Percentiles rank a stretch among this genome's conserved stretches.
Evolutionary conservation across 2,888 invertebrate species (phyloP).

Genomic region (Pollenia griseotomentosa): DNA sequence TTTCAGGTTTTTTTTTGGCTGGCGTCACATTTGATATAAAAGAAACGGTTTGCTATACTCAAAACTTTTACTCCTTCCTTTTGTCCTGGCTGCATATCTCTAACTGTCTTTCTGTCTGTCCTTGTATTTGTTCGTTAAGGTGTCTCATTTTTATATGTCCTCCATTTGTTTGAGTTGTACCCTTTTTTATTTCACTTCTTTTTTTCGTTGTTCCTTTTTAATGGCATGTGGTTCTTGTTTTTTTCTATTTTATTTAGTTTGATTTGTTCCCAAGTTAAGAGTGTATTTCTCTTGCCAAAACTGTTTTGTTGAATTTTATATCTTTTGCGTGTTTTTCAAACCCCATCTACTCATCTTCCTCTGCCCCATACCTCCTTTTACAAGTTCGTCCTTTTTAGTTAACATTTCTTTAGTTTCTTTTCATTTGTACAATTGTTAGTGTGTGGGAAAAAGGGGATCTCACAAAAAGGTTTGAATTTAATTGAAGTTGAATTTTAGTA

Average conservation of each 20-base stretch:
- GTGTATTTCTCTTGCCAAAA: constrained; percentile 60
- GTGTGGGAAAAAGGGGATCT: background rate
- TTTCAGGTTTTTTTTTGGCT: constrained; percentile 56
- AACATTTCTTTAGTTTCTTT: constrained; percentile 54
- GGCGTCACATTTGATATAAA: constrained; percentile 69
- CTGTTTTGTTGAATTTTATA: constrained; percentile 47
- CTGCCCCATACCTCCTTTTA: background rate
- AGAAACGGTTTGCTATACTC: constrained; percentile 51
- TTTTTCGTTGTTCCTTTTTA: constrained; percentile 34
- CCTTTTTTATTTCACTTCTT: constrained; percentile 58
- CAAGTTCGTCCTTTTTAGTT: constrained; percentile 31
- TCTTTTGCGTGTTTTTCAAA: constrained; percentile 53
- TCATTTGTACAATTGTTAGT: constrained; percentile 24
- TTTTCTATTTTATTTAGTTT: constrained; percentile 59
- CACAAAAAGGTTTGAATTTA: constrained; percentile 69
- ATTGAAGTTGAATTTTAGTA: constrained; percentile 68
- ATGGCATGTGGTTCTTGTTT: constrained; percentile 49
- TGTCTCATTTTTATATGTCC: constrained; percentile 66
- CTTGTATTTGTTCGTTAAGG: constrained; percentile 75
- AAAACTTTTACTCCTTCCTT: constrained; percentile 50
- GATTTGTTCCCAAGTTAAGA: constrained; percentile 67
- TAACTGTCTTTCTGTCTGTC: constrained; percentile 69
- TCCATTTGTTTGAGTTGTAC: constrained; percentile 69
- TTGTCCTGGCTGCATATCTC: constrained; percentile 56
- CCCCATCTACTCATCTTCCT: background rate